Evolutionary conservation across 2,888 invertebrate genomes (phyloP), one percentile per base, ranked within the genome.

Genomic region (Andrena flavipes): DNA sequence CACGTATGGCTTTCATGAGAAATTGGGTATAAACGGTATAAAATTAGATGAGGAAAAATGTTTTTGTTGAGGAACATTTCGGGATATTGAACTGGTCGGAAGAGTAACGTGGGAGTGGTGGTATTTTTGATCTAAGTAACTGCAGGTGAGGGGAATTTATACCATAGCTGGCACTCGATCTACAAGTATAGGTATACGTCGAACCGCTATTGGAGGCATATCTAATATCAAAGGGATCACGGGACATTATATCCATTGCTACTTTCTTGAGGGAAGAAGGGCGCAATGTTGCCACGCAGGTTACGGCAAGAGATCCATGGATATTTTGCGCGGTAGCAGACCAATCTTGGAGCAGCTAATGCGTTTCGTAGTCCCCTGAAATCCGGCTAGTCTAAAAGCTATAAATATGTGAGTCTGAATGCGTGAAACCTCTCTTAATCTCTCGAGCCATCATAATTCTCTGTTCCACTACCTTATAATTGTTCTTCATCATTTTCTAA

Each of bases 351-450:
- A 64, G 63, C 68, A 71, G 69, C 64, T 74, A 48, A 77, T 56
- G 77, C 62, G 75, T 77, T 74, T 42, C 81, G 64, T 72, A 74
- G 68, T 86, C 79, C 69, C 60, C 49, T 10, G 60, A 71, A 70
- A 69, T 26, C 56, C 54, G 80, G 68, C 78, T 83, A 79, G 75
- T 73, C 71, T 13, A 79, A 79, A 85, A 79, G 76, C 81, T 87
- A 84, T 81, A 87, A 87, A 87, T 87, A 87, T 73, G 49, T 64
- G 48, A 75, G 65, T 35, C 67, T 80, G 62, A 73, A 79, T 69
- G 64, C 26, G 62, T 35, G 60, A 54, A 56, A 42, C 51, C 65
- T 33, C 68, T 62, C 74, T 84, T 35, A 49, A 54, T 60, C n/a
- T 49, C n/a, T 64, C 35, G 72, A 42, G 35, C 42, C 69, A 73